Base-by-base conservation (phyloP, 2,797 vertebrate genomes). In the Enteromius trimaculatus region DNA sequence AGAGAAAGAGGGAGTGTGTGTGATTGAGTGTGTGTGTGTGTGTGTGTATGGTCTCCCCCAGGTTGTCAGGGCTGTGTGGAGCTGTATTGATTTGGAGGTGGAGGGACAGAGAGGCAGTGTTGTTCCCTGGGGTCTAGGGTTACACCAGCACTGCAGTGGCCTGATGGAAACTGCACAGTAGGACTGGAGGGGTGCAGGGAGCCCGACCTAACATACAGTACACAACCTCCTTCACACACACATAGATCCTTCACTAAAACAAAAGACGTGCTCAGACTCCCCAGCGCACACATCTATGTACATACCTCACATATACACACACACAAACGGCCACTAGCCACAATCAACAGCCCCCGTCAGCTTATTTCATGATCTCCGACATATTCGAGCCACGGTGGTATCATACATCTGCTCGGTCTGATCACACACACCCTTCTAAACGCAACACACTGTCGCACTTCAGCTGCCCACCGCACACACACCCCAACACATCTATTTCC, bases 1-100 rank as follows among this genome's bases (percentile, higher is more conserved):
- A 3, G 4, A 82, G 47, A 76, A 47, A 49, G 44, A 79, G 51
- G 3, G 79, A 60, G 14, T 14, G 51, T 14, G 49, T 64, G 60
- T 79, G 53, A 64, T 21, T 72, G 47, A 49, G 72, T 72, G 42
- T 77, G 49, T 64, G 34, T 51, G 49, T 64, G 34, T 51, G 80
- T 84, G 71, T 55, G 80, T 84, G 71, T 83, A 55, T 60, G 81
- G 85, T 88, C 89, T 89, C 88, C 85, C 89, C 88, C 86, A 87
- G 91, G 91, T 91, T 90, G 88, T 89, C 84, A 79, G 82, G 86
- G 88, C 89, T 88, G 84, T 88, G 86, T 91, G 90, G 87, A 90
- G 90, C 86, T 58, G 85, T 93, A 94, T 94, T 91, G 93, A 94
- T 93, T 90, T 88, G 90, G 83, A 89, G 91, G 86, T 82, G 88